phyloP scores from a whole-genome alignment of 2,113 vertebrate species.

The Melanotaenia duboulayi region DNA sequence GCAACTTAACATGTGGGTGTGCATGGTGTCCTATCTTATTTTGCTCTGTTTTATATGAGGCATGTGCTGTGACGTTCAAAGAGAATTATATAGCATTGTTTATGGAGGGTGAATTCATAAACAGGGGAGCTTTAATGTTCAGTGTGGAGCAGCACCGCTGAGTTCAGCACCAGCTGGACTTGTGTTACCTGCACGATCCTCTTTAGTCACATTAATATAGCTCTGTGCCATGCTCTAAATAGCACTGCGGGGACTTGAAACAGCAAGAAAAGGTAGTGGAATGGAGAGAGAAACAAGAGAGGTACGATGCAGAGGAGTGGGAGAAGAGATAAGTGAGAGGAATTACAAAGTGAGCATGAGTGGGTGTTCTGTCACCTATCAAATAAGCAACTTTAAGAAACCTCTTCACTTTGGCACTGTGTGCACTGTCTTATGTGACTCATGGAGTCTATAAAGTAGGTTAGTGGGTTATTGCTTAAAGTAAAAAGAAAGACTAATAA shows the following conservation, averaged over 20 bases:
- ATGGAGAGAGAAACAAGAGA: conserved; percentile 19
- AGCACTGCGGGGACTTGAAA: conserved; percentile 57
- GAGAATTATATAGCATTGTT: conserved; percentile 74
- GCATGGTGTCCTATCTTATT: conserved; percentile 56
- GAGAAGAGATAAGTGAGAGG: conserved; percentile 63
- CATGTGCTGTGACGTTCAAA: conserved; percentile 65
- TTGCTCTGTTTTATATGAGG: conserved; percentile 51
- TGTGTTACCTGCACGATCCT: conserved; percentile 67
- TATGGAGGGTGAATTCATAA: conserved; percentile 68
- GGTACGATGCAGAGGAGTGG: conserved; percentile 62
- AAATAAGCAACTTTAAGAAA: conserved; percentile 61
- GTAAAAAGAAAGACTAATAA: conserved; percentile 63
- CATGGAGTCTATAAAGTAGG: conserved; percentile 67
- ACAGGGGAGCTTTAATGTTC: conserved; percentile 60
- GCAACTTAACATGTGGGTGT: conserved; percentile 16
- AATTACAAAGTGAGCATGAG: conserved; percentile 71
- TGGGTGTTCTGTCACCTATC: conserved; percentile 67
- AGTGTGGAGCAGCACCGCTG: conserved; percentile 20
- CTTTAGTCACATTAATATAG: conserved; percentile 70
- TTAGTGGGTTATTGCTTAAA: conserved; percentile 72
- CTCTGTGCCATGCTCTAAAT: conserved; percentile 56
- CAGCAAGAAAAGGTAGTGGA: conserved; percentile 30
- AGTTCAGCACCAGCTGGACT: conserved; percentile 67
- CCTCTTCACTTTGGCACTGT: conserved; percentile 65
- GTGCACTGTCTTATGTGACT: conserved; percentile 65